Evolutionary conservation across 2,113 vertebrate genomes (phyloP).

Genomic region (Tinamus guttatus): DNA sequence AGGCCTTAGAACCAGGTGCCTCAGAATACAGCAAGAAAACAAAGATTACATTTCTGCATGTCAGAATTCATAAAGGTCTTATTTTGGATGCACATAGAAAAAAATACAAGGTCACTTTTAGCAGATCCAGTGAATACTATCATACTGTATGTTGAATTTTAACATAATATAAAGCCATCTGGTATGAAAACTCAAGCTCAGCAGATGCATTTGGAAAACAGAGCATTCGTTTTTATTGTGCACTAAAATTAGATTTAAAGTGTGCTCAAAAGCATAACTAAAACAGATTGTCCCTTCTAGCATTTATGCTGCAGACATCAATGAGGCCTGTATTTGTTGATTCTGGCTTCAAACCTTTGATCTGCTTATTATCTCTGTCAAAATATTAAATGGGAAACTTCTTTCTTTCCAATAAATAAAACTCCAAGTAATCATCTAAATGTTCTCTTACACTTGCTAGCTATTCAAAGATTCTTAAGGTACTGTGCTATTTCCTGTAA

Average conservation of each 20-base stretch:
- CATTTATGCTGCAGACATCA: constrained; percentile 4
- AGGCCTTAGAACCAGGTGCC: not conserved
- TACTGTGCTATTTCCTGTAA: constrained; percentile 2
- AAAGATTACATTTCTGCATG: not conserved
- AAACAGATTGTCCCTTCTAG: constrained; percentile 60
- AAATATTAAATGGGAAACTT: constrained; percentile 46
- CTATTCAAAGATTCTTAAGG: not conserved
- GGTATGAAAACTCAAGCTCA: constrained; percentile 31
- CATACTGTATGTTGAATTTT: constrained; percentile 45
- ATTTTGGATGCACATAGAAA: not conserved
- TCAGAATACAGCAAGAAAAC: not conserved
- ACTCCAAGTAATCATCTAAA: constrained; percentile 31
- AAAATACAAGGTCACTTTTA: constrained; percentile 50
- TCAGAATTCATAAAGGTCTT: constrained; percentile 23
- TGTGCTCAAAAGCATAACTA: constrained; percentile 65
- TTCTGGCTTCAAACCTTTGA: constrained; percentile 35
- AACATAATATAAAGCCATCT: constrained; percentile 65
- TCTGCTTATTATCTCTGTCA: constrained; percentile 42
- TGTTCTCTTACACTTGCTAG: constrained; percentile 14
- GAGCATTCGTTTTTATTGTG: constrained; percentile 62
- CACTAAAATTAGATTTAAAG: constrained; percentile 72
- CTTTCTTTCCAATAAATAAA: constrained; percentile 1
- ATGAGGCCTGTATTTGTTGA: constrained; percentile 4
- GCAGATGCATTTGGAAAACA: constrained; percentile 62
- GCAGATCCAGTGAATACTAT: not conserved